A percentile compares a stretch with the other conserved stretches of the same genome.
Conservation (phyloP, 2,797 vertebrate genomes). For the Pristis pectinata region DNA sequence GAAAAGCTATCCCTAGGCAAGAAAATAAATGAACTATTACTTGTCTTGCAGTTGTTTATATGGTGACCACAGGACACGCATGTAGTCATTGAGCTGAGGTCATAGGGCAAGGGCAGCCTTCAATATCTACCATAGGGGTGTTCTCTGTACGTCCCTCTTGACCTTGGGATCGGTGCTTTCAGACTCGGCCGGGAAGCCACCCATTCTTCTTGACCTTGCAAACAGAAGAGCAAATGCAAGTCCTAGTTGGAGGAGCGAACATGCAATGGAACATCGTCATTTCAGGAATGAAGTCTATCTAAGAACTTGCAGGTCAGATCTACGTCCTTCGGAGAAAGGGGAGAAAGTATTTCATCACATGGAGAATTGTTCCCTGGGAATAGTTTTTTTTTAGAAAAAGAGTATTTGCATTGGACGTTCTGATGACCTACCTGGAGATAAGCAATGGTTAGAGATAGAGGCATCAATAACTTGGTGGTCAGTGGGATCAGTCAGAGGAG, state of each 20-base stretch:
- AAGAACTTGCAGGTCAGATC: not conserved
- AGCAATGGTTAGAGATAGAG: not conserved
- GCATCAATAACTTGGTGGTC: not conserved
- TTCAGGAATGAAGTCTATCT: not conserved
- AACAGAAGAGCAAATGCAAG: slow-evolving; percentile 46
- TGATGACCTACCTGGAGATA: not conserved
- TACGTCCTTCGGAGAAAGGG: too few species aligned
- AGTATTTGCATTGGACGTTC: not conserved
- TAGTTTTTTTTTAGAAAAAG: not conserved
- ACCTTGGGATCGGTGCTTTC: slow-evolving; percentile 84
- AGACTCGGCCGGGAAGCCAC: slow-evolving; percentile 71
- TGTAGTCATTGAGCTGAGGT: slow-evolving; percentile 71
- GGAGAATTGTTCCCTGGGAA: not conserved
- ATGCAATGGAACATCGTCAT: not conserved
- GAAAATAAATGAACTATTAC: slow-evolving; percentile 73
- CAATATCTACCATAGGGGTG: slow-evolving; percentile 99
- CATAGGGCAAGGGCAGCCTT: slow-evolving; percentile 80
- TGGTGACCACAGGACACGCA: slow-evolving; percentile 69
- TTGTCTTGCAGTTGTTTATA: slow-evolving; percentile 73
- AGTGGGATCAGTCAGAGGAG: not conserved
- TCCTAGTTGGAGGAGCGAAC: not conserved
- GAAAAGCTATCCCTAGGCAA: slow-evolving; percentile 64
- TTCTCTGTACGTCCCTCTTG: slow-evolving; percentile 93
- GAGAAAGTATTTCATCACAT: not conserved
- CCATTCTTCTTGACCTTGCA: slow-evolving; percentile 89